phyloP scores from a whole-genome alignment of 2,113 vertebrate species.

The Pachyramphus minor region DNA sequence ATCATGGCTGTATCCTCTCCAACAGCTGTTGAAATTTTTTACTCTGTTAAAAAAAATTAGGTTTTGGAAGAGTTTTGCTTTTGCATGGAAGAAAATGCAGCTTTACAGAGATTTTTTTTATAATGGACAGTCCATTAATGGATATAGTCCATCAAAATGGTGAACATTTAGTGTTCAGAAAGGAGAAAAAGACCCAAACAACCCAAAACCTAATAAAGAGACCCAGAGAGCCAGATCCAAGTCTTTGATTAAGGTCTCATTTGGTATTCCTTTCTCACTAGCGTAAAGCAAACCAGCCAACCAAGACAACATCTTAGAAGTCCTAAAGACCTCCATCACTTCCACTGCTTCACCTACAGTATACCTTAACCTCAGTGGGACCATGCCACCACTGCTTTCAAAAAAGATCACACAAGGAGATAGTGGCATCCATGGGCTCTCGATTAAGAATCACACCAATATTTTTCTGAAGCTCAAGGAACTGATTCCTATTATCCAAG shows the following conservation, averaged over 20 bases:
- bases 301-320: not conserved
- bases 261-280: not conserved
- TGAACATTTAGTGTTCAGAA: not conserved
- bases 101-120: not conserved
- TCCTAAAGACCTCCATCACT: not conserved
- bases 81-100: not conserved
- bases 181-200: not conserved
- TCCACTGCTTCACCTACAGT: not conserved
- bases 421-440: not conserved
- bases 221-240: not conserved
- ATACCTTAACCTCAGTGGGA: not conserved
- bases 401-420: not conserved
- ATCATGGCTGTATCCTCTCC: slow-evolving; percentile 36
- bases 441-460: not conserved
- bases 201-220: not conserved
- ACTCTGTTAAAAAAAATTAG: not conserved
- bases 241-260: not conserved
- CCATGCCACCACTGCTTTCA: not conserved
- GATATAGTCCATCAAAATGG: not conserved
- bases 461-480: not conserved
- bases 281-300: not conserved
- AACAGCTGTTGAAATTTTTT: slow-evolving; percentile 49
- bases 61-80: not conserved
- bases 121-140: not conserved
- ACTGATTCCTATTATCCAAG: not conserved